These are phyloP conservation scores for Pseudochaenichthys georgianus DNA, from an alignment of 2,797 vertebrate species.

Conservation along the genomic window DNA sequence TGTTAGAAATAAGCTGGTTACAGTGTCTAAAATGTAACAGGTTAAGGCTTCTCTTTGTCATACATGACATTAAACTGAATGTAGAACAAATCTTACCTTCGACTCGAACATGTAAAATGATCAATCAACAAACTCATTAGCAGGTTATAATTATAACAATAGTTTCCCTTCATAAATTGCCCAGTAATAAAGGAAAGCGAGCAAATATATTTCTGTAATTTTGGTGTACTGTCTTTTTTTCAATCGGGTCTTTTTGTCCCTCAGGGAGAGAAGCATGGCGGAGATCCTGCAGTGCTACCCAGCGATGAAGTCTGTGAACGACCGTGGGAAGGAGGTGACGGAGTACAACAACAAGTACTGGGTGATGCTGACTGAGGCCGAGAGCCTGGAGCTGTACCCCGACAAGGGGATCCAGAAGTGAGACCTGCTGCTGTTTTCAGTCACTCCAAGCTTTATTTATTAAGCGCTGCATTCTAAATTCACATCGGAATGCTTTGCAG, in stretches of 20 bases:
- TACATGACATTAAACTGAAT: neutral
- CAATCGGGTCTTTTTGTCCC: neutral
- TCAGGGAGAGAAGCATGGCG: constrained; percentile 86
- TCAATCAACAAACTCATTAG: neutral
- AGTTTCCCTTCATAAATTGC: neutral
- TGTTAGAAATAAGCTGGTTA: neutral
- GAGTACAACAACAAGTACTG: constrained; percentile 97
- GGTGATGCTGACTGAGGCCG: constrained; percentile 92
- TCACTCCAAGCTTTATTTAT: too few relatives aligned
- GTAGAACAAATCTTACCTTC: neutral
- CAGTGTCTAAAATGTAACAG: neutral
- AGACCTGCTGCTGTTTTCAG: constrained; percentile 13
- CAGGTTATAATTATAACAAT: neutral
- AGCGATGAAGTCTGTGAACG: constrained; percentile 87
- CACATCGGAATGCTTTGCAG: too few relatives aligned
- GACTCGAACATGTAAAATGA: neutral
- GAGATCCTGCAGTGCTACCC: constrained; percentile 92
- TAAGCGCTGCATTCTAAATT: too few relatives aligned
- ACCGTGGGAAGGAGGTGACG: constrained; percentile 89
- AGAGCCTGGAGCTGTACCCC: constrained; percentile 83
- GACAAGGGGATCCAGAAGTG: constrained; percentile 91
- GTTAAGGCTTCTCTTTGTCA: neutral
- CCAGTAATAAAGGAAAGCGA: neutral
- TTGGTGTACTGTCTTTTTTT: neutral
- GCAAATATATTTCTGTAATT: neutral